Evolutionary conservation across 2,888 invertebrate species (phyloP), one percentile per base, ranked within the genome.

Genomic region (Agonopterix alstromeriana): DNA sequence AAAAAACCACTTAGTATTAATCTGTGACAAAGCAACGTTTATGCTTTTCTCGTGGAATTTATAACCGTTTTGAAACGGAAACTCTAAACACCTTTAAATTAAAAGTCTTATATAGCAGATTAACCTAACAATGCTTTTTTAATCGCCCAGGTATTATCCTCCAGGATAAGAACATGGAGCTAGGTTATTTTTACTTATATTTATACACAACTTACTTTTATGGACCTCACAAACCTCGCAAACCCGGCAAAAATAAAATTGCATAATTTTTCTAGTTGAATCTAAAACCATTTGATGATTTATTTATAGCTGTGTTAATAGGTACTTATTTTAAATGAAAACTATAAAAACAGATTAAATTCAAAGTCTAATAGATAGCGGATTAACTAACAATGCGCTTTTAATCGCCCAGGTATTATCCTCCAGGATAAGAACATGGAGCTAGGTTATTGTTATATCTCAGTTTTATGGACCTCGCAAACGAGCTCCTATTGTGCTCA

Each of bases 401-500:
- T 65, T 68, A 68, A 70, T 71, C 61, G 61, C 56, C 56, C 58
- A 61, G 58, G 59, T 64, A 61, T 61, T 59, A 63, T 59, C 50
- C 53, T 57, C 62, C 67, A 64, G 60, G 61, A 64, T 58, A 58
- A 38, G 61, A 55, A 56, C 58, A 51, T 53, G 57, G 66, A 38
- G 38, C 38, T 38, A 38, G 38, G 66, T 71, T 71, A 75, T 76
- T 78, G 76, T 79, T 73, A 68, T 73, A 73, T 73, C 68, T 74
- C 67, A 76, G 73, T 82, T 82, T 80, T 81, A 82, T 77, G 71
- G 70, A 54, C 61, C 64, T 66, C 60, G 73, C 70, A 77, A 82
- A 81, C 79, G 76, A 82, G 74, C 65, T 60, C 53, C 68, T 66
- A 81, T 83, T 85, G 81, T 82, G 67, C 61, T 63, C 65, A 38